Conservation (phyloP, 2,113 vertebrate species). For the Microtus pennsylvanicus region DNA sequence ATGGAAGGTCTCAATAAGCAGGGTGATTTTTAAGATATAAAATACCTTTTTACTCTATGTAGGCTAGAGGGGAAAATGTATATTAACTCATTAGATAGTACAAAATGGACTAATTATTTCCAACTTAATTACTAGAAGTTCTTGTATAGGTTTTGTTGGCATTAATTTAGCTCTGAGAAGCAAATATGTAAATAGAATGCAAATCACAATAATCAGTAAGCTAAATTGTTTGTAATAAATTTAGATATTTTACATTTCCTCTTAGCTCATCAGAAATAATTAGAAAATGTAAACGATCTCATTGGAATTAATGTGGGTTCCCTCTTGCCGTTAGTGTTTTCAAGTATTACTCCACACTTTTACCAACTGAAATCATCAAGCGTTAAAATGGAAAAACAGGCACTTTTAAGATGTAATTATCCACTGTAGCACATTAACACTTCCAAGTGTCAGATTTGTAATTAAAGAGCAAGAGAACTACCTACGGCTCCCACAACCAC, state of each 20-base stretch:
- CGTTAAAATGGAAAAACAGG: slow-evolving; percentile 40
- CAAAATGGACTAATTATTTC: slow-evolving; percentile 20
- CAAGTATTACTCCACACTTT: slow-evolving; percentile 40
- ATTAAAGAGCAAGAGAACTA: slow-evolving; percentile 63
- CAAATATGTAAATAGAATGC: slow-evolving; percentile 67
- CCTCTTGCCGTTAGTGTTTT: slow-evolving; percentile 65
- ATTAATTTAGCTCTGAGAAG: slow-evolving; percentile 68
- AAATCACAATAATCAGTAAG: slow-evolving; percentile 71
- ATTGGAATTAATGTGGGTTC: slow-evolving; percentile 65
- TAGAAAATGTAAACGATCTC: slow-evolving; percentile 67
- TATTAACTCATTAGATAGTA: not conserved
- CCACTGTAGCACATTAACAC: slow-evolving; percentile 70
- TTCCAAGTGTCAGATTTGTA: slow-evolving; percentile 66
- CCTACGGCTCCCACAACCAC: slow-evolving; percentile 29
- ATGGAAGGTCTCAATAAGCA: not conserved
- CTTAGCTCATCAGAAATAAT: slow-evolving; percentile 76
- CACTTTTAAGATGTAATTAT: slow-evolving; percentile 63
- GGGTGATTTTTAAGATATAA: not conserved
- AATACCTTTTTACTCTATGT: not conserved
- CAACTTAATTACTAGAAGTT: slow-evolving; percentile 64
- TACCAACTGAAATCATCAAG: slow-evolving; percentile 61
- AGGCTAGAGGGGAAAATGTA: not conserved
- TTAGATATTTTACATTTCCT: slow-evolving; percentile 72
- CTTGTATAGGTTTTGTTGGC: slow-evolving; percentile 30
- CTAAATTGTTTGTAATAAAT: slow-evolving; percentile 65